A percentile compares a stretch with the other conserved stretches of the same genome.
phyloP scores from a whole-genome alignment of 2,797 vertebrate species.

The Iguana delicatissima region DNA sequence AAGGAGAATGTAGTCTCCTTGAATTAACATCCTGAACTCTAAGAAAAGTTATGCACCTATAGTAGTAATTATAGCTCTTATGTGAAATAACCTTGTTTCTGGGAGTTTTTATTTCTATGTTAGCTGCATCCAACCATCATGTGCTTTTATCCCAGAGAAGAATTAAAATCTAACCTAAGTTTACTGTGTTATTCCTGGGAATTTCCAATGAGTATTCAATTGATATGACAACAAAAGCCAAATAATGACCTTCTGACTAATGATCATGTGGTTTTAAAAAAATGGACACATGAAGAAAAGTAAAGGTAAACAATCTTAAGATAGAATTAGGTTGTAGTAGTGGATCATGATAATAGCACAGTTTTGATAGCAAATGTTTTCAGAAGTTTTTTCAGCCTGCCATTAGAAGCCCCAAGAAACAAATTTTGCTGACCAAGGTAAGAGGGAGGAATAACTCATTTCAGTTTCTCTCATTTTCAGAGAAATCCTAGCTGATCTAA shows the following conservation, averaged over 20 bases:
- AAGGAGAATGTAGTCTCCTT: neutral
- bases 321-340: neutral
- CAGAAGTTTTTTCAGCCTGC: no score
- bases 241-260: neutral
- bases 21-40: neutral
- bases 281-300: neutral
- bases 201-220: no score
- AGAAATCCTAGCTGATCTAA: neutral
- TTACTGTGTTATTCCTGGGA: neutral
- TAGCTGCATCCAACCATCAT: neutral
- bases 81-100: neutral
- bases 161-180: neutral
- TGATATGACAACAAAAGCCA: no score
- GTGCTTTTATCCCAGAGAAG: neutral
- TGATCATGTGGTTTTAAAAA: neutral
- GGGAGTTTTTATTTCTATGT: neutral
- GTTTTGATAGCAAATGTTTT: neutral
- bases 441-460: neutral
- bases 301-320: neutral
- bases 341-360: neutral
- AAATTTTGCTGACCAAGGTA: neutral
- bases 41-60: neutral
- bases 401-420: neutral
- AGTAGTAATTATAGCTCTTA: neutral
- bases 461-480: neutral